Base-by-base conservation (phyloP, 2,888 invertebrate genomes). In the Electrophaes corylata region DNA sequence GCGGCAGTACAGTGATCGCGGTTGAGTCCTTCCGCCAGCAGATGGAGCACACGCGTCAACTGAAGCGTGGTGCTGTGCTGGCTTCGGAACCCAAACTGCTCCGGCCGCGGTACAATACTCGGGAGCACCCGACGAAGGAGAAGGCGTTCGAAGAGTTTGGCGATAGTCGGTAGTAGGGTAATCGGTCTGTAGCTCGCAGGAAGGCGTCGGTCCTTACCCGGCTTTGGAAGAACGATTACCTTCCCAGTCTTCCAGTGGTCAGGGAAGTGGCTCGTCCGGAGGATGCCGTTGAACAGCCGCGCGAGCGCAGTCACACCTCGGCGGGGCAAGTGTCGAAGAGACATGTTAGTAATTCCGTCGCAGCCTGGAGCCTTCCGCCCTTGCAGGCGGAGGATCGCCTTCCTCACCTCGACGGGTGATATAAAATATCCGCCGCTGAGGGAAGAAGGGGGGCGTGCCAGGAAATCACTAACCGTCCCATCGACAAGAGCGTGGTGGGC, bases 31-130 rank as follows among this genome's bases (percentile, higher is more conserved):
- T 48, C 49, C 0, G 68, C 50, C 3, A 66, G 8, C 4, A 44
- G 11, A 44, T 73, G 70, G 5, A 73, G 66, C 0, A 76, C 64
- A 5, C 33, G 33, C 12, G 69, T n/a, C 5, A 77, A 45, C 50
- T 75, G 75, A 0, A 67, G 67, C 0, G 72, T 69, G 0, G 72
- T 75, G 4, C 60, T 60, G 54, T 72, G 73, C 0, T 62, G 63
- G 1, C 41, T 11, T 0, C 71, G 45, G 45, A 72, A 71, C 0
- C 68, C 70, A 23, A 59, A 63, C 29, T 70, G 69, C 12, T 73
- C 69, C 0, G 40, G 44, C 0, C 65, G 47, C 0, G 55, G 49
- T 0, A 1, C 11, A 0, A 61, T 18, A 6, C 3, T 49, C 33
- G 0, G 10, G 31, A 19, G 12, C n/a, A 26, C 3, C 4, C 16